These are phyloP conservation scores for Labeo calbasu DNA, from an alignment of 2,797 vertebrate genomes.

Conservation along the genomic window DNA sequence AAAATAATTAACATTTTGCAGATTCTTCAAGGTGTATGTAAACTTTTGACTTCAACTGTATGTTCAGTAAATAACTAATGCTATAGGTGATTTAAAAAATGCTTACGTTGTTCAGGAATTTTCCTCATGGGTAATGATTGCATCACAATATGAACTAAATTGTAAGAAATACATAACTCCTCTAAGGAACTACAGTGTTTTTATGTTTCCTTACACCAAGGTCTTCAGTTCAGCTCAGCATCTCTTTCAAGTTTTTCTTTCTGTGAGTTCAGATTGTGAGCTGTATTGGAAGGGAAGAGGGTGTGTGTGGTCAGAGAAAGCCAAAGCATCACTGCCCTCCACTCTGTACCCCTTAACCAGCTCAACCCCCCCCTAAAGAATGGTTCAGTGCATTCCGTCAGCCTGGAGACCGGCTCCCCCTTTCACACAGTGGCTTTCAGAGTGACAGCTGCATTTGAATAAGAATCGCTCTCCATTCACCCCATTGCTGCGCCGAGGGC, in stretches of 20 bases:
- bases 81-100: not conserved
- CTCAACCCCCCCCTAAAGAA: slow-evolving; percentile 69
- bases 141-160: not conserved
- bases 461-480: slow-evolving; percentile 83
- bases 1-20: no score
- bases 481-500: slow-evolving; percentile 71
- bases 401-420: slow-evolving; percentile 81
- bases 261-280: slow-evolving; percentile 17
- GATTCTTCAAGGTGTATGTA: no score
- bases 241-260: slow-evolving; percentile 2
- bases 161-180: not conserved
- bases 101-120: not conserved
- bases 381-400: slow-evolving; percentile 81
- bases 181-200: not conserved
- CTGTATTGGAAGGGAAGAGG: slow-evolving; percentile 27
- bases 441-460: slow-evolving; percentile 91
- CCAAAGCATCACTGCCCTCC: slow-evolving; percentile 57
- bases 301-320: slow-evolving; percentile 55
- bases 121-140: not conserved
- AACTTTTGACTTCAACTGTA: not conserved
- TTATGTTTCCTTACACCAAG: not conserved
- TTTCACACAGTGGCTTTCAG: slow-evolving; percentile 80
- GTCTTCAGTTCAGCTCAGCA: slow-evolving; percentile 5
- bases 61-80: not conserved
- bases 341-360: slow-evolving; percentile 56